Conservation (phyloP, 1,140 invertebrate species). For the Andrena cerasifolii region DNA sequence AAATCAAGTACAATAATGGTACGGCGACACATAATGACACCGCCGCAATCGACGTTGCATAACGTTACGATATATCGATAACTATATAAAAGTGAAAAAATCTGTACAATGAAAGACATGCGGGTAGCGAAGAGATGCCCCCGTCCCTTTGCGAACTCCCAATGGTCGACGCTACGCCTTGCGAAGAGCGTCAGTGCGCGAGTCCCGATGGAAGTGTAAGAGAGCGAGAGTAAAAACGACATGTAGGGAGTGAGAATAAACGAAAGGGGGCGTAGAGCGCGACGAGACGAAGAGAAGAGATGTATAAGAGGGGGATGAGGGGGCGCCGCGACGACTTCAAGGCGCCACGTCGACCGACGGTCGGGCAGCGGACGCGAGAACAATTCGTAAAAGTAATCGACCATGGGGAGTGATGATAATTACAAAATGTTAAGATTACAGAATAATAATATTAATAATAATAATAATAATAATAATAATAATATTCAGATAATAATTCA, state of each 20-base stretch:
- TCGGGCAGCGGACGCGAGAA: constrained; percentile 73
- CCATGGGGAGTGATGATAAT: constrained; percentile 67
- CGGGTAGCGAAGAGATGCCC: constrained; percentile 82
- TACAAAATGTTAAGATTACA: constrained; percentile 73
- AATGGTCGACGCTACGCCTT: constrained; percentile 59
- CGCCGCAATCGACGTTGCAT: constrained; percentile 76
- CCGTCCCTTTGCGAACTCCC: constrained; percentile 72
- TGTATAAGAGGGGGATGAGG: constrained; percentile 60
- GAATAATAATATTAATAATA: constrained; percentile 72
- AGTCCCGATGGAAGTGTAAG: constrained; percentile 9
- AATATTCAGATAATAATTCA: constrained; percentile 70
- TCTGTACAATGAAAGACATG: constrained; percentile 83
- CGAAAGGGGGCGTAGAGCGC: not conserved
- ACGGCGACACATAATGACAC: constrained; percentile 72
- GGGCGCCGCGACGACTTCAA: constrained; percentile 41
- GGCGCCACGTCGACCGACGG: constrained; percentile 58
- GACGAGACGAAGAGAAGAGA: constrained; percentile 50
- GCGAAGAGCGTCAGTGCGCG: constrained; percentile 8
- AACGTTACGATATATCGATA: constrained; percentile 79
- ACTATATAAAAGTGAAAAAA: constrained; percentile 83
- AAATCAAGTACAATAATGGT: constrained; percentile 82
- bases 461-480: constrained; percentile 64
- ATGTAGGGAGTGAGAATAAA: no score
- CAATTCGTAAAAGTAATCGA: constrained; percentile 73
- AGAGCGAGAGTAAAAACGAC: constrained; percentile 52